Base-by-base conservation (phyloP, 2,888 invertebrate genomes). In the Heliconius hortense region DNA sequence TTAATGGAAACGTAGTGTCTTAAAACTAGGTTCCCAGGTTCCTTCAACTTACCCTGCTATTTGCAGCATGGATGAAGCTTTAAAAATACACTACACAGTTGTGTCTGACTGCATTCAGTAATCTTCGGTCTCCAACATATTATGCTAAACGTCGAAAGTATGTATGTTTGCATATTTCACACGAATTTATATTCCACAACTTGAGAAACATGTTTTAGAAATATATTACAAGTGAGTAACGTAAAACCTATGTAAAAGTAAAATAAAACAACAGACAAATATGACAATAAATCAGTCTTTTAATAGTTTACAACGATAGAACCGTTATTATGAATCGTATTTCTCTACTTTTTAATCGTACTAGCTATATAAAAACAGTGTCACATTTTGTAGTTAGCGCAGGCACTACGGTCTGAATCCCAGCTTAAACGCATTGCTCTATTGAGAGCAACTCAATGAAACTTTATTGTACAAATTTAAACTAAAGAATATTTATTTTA, bases 391-490 rank as follows among this genome's bases (percentile, higher is more conserved):
- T 8, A 66, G 39, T 66, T 66, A 66, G 24, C 66, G 24, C 24
- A 43, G 18, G 43, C 66, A 43, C 43, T 66, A 43, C 66, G 66
- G 66, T 66, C 66, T 24, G 66, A 66, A 66, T 66, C 66, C 66
- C 66, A 66, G 39, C 24, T 66, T 66, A 66, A 66, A 24, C 66
- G 39, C 24, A 43, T 43, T 66, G 39, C 66, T 24, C 39, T 66
- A 66, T 15, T 5, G 66, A 43, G 66, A 66, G 15, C 66, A 24
- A 24, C 15, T 66, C 15, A 24, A 66, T 66, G 43, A 66, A 66
- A 43, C 24, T 66, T 66, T 66, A 66, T 66, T 26, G 43, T 15
- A 2, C 39, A 66, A 66, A 66, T 43, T 66, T 66, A 43, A 10
- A 66, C 39, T 43, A 66, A 66, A 26, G 39, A 39, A 24, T 43